Evolutionary conservation across 2,113 vertebrate species (phyloP).

Genomic region (Anoplopoma fimbria): DNA sequence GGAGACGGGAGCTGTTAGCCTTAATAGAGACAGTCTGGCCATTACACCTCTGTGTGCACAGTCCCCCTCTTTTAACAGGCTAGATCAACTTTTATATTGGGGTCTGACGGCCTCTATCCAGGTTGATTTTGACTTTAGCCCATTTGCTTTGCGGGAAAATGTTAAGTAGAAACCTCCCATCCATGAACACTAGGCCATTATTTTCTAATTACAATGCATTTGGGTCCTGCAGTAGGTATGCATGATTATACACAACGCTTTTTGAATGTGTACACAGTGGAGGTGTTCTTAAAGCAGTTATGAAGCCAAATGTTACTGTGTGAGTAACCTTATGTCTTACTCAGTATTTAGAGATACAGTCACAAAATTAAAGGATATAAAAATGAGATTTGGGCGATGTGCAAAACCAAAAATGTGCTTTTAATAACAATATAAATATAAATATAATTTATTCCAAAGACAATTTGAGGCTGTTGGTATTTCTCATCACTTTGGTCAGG

Average conservation of each 20-base stretch:
- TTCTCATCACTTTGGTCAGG: slow-evolving; percentile 51
- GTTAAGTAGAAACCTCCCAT: slow-evolving; percentile 85
- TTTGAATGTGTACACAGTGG: slow-evolving; percentile 73
- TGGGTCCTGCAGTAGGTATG: slow-evolving; percentile 75
- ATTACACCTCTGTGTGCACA: slow-evolving; percentile 81
- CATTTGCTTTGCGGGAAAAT: slow-evolving; percentile 81
- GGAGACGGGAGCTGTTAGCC: slow-evolving; percentile 87
- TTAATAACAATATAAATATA: not conserved
- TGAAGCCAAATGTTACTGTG: slow-evolving; percentile 47
- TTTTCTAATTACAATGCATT: slow-evolving; percentile 84
- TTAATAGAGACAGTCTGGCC: slow-evolving; percentile 83
- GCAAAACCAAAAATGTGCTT: not conserved
- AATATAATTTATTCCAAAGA: slow-evolving; percentile 18
- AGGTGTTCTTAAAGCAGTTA: slow-evolving; percentile 52
- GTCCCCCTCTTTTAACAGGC: slow-evolving; percentile 75
- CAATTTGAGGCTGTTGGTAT: slow-evolving; percentile 37
- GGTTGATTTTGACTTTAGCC: slow-evolving; percentile 82
- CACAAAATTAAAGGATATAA: slow-evolving; percentile 3
- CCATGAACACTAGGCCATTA: slow-evolving; percentile 83
- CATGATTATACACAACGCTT: slow-evolving; percentile 76
- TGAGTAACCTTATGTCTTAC: slow-evolving; percentile 13
- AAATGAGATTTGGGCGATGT: not conserved
- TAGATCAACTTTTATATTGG: slow-evolving; percentile 82
- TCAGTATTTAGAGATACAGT: slow-evolving; percentile 8
- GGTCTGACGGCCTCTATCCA: slow-evolving; percentile 77